Conservation (phyloP, 2,797 vertebrate species). For the Micromesistius poutassou region DNA sequence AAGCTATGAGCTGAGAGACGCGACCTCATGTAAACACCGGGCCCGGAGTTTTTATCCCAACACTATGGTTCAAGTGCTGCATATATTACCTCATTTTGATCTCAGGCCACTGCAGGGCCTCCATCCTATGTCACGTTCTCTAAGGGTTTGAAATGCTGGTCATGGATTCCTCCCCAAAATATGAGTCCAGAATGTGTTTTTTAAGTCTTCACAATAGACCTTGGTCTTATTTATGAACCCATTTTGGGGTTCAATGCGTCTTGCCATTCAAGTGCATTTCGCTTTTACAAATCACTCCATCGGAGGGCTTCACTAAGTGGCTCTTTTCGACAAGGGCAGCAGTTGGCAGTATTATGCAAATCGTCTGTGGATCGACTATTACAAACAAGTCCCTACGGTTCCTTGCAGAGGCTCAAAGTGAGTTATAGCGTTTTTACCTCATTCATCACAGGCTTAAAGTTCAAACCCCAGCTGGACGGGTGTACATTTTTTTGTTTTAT, state of each 20-base stretch:
- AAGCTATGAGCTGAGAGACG: conserved; percentile 55
- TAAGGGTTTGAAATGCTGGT: neutral
- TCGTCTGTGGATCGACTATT: conserved; percentile 28
- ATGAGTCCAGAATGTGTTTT: no score
- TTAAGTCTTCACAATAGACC: no score
- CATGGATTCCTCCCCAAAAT: no score
- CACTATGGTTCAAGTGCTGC: conserved; percentile 45
- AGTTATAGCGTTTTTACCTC: conserved; percentile 48
- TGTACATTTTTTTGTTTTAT: conserved; percentile 18
- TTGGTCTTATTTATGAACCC: neutral
- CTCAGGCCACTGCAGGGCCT: neutral
- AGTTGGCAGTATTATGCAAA: conserved; percentile 15
- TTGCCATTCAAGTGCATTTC: conserved; percentile 1
- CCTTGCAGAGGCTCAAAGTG: conserved; percentile 43
- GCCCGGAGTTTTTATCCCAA: conserved; percentile 46
- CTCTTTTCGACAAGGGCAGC: conserved; percentile 8
- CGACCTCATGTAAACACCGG: conserved; percentile 57
- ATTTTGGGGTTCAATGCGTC: neutral
- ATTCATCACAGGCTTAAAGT: conserved; percentile 54
- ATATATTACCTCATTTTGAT: conserved; percentile 34
- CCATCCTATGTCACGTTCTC: neutral
- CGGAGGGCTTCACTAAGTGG: conserved; percentile 17
- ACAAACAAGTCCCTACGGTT: conserved; percentile 25
- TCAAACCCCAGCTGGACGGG: conserved; percentile 46
- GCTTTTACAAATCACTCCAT: neutral